A percentile compares a stretch with the other conserved stretches of the same genome.
These are phyloP conservation scores for Catharus fuscescens DNA, from an alignment of 2,113 vertebrate genomes.

Conservation along the genomic window DNA sequence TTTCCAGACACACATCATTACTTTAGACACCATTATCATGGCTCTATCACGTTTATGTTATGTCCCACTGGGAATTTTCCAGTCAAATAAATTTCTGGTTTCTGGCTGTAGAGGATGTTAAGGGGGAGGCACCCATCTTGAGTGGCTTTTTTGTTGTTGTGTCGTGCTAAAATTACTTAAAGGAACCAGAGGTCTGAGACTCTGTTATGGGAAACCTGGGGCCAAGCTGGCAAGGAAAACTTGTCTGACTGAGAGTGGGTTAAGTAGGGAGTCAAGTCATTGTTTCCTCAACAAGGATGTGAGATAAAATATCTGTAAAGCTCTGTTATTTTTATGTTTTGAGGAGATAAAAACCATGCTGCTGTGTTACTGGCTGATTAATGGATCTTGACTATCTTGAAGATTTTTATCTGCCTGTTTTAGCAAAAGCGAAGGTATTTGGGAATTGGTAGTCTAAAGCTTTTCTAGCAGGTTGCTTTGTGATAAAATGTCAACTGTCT, in stretches of 20 bases:
- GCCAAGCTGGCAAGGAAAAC: not conserved
- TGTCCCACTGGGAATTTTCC: not conserved
- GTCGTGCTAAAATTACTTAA: not conserved
- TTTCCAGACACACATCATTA: not conserved
- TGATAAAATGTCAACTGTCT: not conserved
- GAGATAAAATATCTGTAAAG: not conserved
- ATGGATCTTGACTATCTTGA: not conserved
- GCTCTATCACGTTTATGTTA: not conserved
- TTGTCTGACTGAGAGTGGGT: not conserved
- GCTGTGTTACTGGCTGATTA: not conserved
- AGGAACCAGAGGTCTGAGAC: not conserved
- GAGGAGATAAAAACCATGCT: not conserved
- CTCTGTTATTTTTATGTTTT: not conserved
- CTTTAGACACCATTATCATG: not conserved
- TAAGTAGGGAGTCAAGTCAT: not conserved
- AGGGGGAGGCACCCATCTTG: not conserved
- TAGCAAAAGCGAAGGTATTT: not conserved
- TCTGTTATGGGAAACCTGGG: not conserved
- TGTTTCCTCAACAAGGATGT: not conserved
- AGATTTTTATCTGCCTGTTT: not conserved
- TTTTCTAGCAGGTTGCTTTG: not conserved
- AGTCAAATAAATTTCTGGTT: not conserved
- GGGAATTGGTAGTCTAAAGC: not conserved
- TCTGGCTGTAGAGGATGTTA: not conserved
- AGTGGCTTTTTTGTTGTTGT: not conserved